These are phyloP conservation scores for Caerostris extrusa DNA, from an alignment of 1,140 invertebrate genomes.

Conservation along the genomic window DNA sequence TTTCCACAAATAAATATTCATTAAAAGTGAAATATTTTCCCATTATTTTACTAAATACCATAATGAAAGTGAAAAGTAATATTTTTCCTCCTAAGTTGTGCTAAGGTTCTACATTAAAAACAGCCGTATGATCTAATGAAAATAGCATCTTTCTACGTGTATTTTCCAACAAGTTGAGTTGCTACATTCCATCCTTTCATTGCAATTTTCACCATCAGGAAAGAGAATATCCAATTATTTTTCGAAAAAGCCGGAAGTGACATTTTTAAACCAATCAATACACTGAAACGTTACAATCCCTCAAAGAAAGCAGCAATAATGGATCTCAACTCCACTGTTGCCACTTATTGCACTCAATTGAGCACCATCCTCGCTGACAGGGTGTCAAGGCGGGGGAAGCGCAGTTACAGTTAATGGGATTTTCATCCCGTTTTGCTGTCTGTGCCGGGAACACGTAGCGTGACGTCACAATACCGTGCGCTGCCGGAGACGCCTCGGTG, in stretches of 20 bases:
- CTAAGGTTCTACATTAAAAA: too few relatives aligned
- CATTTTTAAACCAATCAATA: background rate
- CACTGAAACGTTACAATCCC: too few relatives aligned
- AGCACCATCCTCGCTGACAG: slow-evolving; percentile 27
- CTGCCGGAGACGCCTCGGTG: slow-evolving; percentile 11
- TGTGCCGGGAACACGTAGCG: slow-evolving; percentile 8
- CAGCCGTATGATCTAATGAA: too few relatives aligned
- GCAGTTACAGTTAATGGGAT: slow-evolving; percentile 8
- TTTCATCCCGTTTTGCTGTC: background rate
- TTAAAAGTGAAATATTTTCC: too few relatives aligned
- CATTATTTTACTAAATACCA: too few relatives aligned
- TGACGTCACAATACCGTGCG: slow-evolving; percentile 2
- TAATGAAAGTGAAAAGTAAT: too few relatives aligned
- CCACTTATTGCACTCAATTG: slow-evolving; percentile 20
- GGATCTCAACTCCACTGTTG: background rate
- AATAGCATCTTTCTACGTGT: too few relatives aligned
- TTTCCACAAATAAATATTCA: too few relatives aligned
- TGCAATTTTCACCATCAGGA: too few relatives aligned
- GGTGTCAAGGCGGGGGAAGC: background rate
- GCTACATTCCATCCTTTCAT: too few relatives aligned
- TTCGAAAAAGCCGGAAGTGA: background rate
- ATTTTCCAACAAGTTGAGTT: too few relatives aligned
- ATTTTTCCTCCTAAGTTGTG: too few relatives aligned
- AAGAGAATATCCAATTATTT: background rate
- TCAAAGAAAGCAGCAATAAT: slow-evolving; percentile 20